phyloP scores from a whole-genome alignment of 1,140 invertebrate genomes.

The Lepidurus apus region DNA sequence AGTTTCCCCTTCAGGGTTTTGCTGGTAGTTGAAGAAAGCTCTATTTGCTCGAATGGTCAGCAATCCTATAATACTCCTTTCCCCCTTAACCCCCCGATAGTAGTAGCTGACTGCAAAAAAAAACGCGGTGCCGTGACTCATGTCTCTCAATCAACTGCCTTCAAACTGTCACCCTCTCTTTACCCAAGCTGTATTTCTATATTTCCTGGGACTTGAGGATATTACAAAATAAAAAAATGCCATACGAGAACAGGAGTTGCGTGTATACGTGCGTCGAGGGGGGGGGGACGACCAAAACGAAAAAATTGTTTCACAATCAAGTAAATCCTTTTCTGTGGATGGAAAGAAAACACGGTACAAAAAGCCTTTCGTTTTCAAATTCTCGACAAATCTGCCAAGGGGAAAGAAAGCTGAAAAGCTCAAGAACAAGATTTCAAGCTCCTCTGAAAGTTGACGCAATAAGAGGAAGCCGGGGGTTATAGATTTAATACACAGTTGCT shows the following conservation, averaged over 20 bases:
- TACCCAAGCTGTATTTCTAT: too few species aligned
- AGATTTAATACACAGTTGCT: too few species aligned
- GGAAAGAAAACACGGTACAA: not conserved
- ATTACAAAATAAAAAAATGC: not conserved
- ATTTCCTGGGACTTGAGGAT: not conserved
- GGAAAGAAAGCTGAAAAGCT: too few species aligned
- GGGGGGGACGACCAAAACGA: not conserved
- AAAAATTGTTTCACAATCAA: not conserved
- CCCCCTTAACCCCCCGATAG: not conserved
- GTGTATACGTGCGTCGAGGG: not conserved
- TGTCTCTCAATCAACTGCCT: too few species aligned
- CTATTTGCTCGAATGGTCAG: constrained; percentile 10
- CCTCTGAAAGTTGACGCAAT: too few species aligned
- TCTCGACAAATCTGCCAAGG: too few species aligned
- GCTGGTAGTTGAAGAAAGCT: not conserved
- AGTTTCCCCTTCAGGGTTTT: too few species aligned
- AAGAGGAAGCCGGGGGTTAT: too few species aligned
- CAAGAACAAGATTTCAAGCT: too few species aligned
- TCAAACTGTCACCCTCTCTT: too few species aligned
- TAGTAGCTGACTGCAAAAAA: too few species aligned
- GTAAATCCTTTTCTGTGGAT: constrained; percentile 16
- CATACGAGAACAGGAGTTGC: not conserved
- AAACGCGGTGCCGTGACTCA: too few species aligned
- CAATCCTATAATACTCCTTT: not conserved
- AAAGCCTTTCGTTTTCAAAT: not conserved